A percentile compares a stretch with the other conserved stretches of the same genome.
Conservation (phyloP, 1,140 invertebrate genomes). For the Bombus waltoni region DNA sequence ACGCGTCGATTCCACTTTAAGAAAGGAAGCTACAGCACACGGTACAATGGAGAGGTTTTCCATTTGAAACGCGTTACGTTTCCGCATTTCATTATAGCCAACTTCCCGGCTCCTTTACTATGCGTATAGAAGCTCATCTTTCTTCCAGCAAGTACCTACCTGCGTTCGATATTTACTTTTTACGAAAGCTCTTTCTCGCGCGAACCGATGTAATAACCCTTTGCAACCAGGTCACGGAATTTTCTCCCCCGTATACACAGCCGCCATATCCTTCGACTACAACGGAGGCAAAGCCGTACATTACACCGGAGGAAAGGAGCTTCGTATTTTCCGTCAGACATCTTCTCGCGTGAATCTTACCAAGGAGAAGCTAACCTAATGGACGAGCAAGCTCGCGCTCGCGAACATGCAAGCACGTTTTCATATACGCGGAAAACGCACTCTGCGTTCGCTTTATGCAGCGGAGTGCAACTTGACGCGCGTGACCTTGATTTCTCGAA, state of each 20-base stretch:
- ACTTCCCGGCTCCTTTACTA: neutral
- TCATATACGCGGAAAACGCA: neutral
- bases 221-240: constrained; percentile 49
- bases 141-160: neutral
- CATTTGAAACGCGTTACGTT: neutral
- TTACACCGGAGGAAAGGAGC: constrained; percentile 4
- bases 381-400: constrained; percentile 6
- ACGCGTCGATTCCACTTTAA: no score
- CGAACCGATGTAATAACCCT: constrained; percentile 34
- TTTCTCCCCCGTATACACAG: neutral
- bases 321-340: constrained; percentile 34
- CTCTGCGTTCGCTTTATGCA: neutral
- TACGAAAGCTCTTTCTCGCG: neutral
- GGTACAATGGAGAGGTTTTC: neutral
- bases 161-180: constrained; percentile 31
- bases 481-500: neutral
- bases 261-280: neutral
- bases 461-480: neutral
- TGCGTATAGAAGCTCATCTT: neutral
- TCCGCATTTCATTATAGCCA: neutral
- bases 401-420: neutral
- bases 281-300: constrained; percentile 5
- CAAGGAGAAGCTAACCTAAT: neutral
- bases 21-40: neutral
- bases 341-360: constrained; percentile 17